phyloP scores from a whole-genome alignment of 2,113 vertebrate genomes.

The Lophura nycthemera region DNA sequence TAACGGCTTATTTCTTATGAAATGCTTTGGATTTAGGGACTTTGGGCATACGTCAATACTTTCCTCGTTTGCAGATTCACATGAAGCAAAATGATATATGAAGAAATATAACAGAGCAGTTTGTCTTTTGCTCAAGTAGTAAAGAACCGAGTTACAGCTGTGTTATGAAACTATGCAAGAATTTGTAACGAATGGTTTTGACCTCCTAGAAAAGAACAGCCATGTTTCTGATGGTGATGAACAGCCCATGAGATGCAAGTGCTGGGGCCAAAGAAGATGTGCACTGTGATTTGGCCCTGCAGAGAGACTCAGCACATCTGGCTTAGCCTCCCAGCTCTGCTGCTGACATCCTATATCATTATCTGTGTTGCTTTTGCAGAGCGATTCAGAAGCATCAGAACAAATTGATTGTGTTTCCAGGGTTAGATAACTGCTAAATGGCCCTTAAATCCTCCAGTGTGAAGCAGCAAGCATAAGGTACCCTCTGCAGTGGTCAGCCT shows the following conservation, averaged over 20 bases:
- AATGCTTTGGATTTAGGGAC: conserved; percentile 8
- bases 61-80: background rate
- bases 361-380: background rate
- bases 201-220: background rate
- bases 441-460: conserved; percentile 12
- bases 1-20: conserved; percentile 15
- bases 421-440: background rate
- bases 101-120: background rate
- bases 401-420: background rate
- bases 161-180: background rate
- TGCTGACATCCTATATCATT: background rate
- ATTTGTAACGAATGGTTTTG: background rate
- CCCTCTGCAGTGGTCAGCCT: background rate
- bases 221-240: background rate
- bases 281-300: background rate
- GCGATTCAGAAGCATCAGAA: conserved; percentile 11
- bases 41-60: background rate
- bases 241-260: background rate
- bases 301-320: background rate
- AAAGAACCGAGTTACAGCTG: background rate
- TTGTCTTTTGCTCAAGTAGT: background rate
- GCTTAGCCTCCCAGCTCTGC: background rate
- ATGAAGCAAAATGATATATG: conserved; percentile 6
- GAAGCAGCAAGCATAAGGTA: background rate
- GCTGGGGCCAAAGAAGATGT: background rate